phyloP scores from a whole-genome alignment of 2,797 vertebrate species.

The Psittacula echo region DNA sequence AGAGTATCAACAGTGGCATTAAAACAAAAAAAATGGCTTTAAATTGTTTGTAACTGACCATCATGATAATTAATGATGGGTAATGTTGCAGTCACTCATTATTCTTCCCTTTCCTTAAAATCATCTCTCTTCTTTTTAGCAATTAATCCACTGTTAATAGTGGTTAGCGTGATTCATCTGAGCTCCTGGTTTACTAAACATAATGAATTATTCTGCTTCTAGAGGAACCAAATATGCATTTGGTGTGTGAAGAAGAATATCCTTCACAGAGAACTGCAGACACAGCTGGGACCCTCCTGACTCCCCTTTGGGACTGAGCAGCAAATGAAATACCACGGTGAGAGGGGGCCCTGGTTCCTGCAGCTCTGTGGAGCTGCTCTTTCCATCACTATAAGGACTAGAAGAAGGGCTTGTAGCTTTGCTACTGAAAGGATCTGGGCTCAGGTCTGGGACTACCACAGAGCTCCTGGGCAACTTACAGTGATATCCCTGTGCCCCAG shows the following conservation, averaged over 20 bases:
- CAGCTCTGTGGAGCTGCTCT: background rate
- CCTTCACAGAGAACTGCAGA: background rate
- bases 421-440: background rate
- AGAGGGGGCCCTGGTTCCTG: background rate
- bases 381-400: background rate
- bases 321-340: background rate
- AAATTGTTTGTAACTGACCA: slow-evolving; percentile 66
- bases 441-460: background rate
- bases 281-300: background rate
- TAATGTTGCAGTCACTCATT: slow-evolving; percentile 56
- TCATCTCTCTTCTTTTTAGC: slow-evolving; percentile 44
- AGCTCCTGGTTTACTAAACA: slow-evolving; percentile 44
- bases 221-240: background rate
- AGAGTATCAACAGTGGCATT: slow-evolving; percentile 42
- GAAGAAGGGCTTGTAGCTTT: background rate
- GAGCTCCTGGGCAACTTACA: background rate
- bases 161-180: slow-evolving; percentile 28
- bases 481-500: no score
- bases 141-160: slow-evolving; percentile 43
- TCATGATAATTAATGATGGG: slow-evolving; percentile 64
- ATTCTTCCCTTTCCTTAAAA: slow-evolving; percentile 65
- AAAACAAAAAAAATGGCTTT: slow-evolving; percentile 49
- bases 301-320: background rate
- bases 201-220: slow-evolving; percentile 32
- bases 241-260: slow-evolving; percentile 17